Percentiles rank a stretch among this genome's conserved stretches.
These are phyloP conservation scores for Sphaerophoria taeniata DNA, from an alignment of 2,888 invertebrate species.

Conservation along the genomic window DNA sequence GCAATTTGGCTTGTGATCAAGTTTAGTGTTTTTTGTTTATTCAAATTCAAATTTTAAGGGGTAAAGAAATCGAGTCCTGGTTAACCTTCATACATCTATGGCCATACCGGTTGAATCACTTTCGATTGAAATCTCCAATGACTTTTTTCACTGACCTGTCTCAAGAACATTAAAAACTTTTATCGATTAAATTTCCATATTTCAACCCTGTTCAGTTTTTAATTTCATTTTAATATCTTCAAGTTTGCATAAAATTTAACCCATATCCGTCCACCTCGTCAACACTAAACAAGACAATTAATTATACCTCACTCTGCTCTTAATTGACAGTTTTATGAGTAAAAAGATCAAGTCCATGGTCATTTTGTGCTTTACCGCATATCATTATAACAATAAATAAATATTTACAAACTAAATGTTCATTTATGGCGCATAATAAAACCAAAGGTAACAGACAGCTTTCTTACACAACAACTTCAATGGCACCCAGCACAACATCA, in stretches of 20 bases:
- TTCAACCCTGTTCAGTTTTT: not conserved
- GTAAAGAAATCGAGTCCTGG: too few species aligned
- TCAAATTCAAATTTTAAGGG: too few species aligned
- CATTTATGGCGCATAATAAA: conserved; percentile 38
- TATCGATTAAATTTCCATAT: not conserved
- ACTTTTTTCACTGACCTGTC: conserved; percentile 6
- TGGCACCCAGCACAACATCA: conserved; percentile 46
- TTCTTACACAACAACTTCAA: conserved; percentile 53
- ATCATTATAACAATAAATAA: conserved; percentile 5
- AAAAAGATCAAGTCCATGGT: conserved; percentile 67
- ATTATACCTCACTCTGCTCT: not conserved
- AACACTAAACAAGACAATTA: conserved; percentile 12
- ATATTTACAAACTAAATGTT: not conserved
- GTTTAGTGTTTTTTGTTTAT: too few species aligned
- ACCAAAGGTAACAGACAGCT: not conserved
- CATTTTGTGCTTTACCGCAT: conserved; percentile 31
- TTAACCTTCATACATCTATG: not conserved
- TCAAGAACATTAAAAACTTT: conserved; percentile 6
- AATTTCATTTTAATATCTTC: not conserved
- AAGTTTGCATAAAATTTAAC: not conserved
- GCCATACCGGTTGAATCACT: not conserved
- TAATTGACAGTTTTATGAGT: conserved; percentile 24
- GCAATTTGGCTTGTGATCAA: too few species aligned
- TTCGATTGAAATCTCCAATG: not conserved
- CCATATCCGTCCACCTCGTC: not conserved